Evolutionary conservation across 2,113 vertebrate species (phyloP), one percentile per base, ranked within the genome.

Genomic region (Lates calcarifer): DNA sequence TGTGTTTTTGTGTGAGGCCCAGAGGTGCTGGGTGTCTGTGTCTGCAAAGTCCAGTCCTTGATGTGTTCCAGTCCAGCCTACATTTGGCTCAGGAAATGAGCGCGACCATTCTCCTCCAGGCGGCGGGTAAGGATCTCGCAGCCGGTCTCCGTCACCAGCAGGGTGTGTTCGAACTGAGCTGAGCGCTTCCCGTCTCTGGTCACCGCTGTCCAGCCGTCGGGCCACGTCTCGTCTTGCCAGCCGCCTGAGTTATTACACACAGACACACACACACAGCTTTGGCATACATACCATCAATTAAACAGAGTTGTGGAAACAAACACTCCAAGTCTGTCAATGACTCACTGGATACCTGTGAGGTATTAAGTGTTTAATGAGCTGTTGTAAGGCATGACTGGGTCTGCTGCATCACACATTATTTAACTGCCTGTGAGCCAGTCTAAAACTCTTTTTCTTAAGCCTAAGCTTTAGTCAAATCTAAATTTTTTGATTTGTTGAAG

Each of bases 201-300:
- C 74, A 99, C 98, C 0, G 98, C 98, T 0, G 98, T 99, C 98
- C 98, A 99, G 6, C 98, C 97, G 11, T 99, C 98, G 0, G 98
- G 98, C 98, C 98, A 99, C 1, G 98, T 99, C 91, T 99, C 98
- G 22, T 99, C 98, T 79, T 99, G 98, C 98, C 98, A 99, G 20
- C 98, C 98, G 55, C 98, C 98, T 99, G 78, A 76, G 7, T 90
- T 63, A 62, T 13, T 0, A 86, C 57, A 2, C 5, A 62, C n/a
- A 35, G 17, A 64, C 37, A 47, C 1, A 31, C 33, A 62, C 20
- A n/a, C 9, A 26, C 3, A 31, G 61, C 29, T 77, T 66, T 53
- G 35, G 33, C 39, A 76, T 56, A 81, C 49, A 76, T 55, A 1
- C 6, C 5, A 66, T 60, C 70, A 62, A 70, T 61, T 49, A 76